These are phyloP conservation scores for Branchipolynoe longqiensis DNA, from an alignment of 2,888 invertebrate genomes.

Conservation along the genomic window DNA sequence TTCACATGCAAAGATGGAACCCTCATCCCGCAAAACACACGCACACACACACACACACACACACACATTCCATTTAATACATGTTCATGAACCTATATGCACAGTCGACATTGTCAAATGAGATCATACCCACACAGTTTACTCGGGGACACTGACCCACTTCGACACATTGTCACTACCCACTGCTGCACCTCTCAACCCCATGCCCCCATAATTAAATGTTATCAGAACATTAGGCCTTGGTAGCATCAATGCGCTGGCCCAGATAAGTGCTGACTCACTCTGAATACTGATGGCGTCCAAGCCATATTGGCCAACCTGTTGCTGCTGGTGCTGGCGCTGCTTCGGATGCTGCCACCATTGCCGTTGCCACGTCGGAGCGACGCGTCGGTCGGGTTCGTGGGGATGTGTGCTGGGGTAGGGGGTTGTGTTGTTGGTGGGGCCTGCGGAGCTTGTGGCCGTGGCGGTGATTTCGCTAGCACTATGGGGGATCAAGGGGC, in stretches of 20 bases:
- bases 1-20: too few species aligned
- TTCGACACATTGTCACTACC: slow-evolving; percentile 3
- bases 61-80: too few species aligned
- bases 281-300: slow-evolving; percentile 28
- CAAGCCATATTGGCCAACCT: background rate
- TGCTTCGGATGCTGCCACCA: background rate
- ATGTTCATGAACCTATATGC: too few species aligned
- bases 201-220: slow-evolving; percentile 2
- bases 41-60: too few species aligned
- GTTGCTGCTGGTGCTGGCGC: background rate
- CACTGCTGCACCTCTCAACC: background rate
- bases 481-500: too few species aligned
- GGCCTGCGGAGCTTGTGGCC: too few species aligned
- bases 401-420: background rate
- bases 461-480: too few species aligned
- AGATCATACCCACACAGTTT: too few species aligned
- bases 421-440: too few species aligned
- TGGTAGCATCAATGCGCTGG: background rate
- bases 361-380: background rate
- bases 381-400: background rate
- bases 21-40: too few species aligned
- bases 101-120: too few species aligned
- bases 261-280: slow-evolving; percentile 45
- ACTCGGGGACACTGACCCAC: slow-evolving; percentile 21
- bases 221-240: slow-evolving; percentile 19